These are phyloP conservation scores for Hippocampus zosterae DNA, from an alignment of 2,113 vertebrate genomes.

Conservation along the genomic window DNA sequence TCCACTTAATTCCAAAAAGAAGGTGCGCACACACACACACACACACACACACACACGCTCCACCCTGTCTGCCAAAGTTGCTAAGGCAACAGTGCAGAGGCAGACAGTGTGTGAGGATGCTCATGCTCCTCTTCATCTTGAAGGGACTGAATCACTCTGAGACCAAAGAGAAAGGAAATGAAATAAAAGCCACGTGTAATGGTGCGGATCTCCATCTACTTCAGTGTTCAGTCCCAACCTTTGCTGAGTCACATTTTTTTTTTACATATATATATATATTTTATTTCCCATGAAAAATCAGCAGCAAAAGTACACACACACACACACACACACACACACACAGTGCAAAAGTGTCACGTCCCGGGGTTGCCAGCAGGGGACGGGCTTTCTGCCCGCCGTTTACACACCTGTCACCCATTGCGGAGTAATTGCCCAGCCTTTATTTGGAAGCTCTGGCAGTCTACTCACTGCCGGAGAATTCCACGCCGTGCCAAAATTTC, in stretches of 20 bases:
- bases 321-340: too few relatives aligned
- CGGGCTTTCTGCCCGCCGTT: too few relatives aligned
- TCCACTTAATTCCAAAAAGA: not conserved
- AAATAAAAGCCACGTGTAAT: not conserved
- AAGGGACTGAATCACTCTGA: slow-evolving; percentile 7
- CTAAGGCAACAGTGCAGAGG: slow-evolving; percentile 53
- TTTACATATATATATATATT: too few relatives aligned
- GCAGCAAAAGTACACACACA: too few relatives aligned
- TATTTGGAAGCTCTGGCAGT: too few relatives aligned
- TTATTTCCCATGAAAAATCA: not conserved
- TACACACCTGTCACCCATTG: too few relatives aligned
- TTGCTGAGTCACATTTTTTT: too few relatives aligned
- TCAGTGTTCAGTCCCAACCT: not conserved
- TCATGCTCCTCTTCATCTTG: slow-evolving; percentile 23
- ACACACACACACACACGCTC: slow-evolving; percentile 24
- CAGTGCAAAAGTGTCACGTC: too few relatives aligned
- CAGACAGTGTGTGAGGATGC: slow-evolving; percentile 20
- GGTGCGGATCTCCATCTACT: not conserved
- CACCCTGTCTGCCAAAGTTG: slow-evolving; percentile 40
- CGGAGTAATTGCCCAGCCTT: too few relatives aligned
- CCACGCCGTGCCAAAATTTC: too few relatives aligned
- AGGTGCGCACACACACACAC: not conserved
- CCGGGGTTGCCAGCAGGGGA: too few relatives aligned
- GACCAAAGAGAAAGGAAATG: not conserved
- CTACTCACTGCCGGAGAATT: too few relatives aligned